Base-by-base conservation (phyloP, 1,140 invertebrate genomes). In the Rhyzopertha dominica region DNA sequence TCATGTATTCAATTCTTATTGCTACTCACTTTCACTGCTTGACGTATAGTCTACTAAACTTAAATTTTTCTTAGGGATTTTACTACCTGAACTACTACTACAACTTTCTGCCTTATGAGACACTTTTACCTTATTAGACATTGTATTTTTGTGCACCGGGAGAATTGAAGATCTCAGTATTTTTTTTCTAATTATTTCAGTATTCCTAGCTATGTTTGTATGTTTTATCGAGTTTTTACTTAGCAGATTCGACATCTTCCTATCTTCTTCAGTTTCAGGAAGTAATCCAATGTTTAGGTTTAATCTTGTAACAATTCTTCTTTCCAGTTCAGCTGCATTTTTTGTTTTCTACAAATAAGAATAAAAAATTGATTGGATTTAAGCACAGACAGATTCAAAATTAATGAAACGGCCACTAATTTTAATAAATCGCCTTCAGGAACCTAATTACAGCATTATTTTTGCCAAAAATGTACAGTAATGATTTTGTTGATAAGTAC, bases 201-300 rank as follows among this genome's bases (percentile, higher is more conserved):
- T 74, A 37, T 71, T 67, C 60, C 77, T 73, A 43, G 67, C 66
- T 29, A 75, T 70, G 29, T 73, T 73, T 5, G 59, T 63, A 32
- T 71, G 68, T 3, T 80, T 77, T 58, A 76, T 74, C 2, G 84
- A 55, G 54, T 77, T 74, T 9, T 84, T 59, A 32, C 81, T 77
- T 31, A 94, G 72, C 14, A 94, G 68, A 2, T 80, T 76, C 1
- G 90, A 90, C 62, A 91, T 71, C 65, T 81, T 80, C 34, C 77
- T 71, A 59, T 95, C 91, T 48, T 91, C 84, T 49, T 82, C 78
- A 23, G 74, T 73, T 70, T 95, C 90, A 3, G 82, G 79, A 2
- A 94, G 66, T 12, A 95, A 70, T 26, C 75, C 66, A 40, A 95
- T 87, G 58, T 85, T 77, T 2, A 95, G 67, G 18, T 85, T 87